Conservation (phyloP, 2,797 vertebrate species). For the Peromyscus nudipes region DNA sequence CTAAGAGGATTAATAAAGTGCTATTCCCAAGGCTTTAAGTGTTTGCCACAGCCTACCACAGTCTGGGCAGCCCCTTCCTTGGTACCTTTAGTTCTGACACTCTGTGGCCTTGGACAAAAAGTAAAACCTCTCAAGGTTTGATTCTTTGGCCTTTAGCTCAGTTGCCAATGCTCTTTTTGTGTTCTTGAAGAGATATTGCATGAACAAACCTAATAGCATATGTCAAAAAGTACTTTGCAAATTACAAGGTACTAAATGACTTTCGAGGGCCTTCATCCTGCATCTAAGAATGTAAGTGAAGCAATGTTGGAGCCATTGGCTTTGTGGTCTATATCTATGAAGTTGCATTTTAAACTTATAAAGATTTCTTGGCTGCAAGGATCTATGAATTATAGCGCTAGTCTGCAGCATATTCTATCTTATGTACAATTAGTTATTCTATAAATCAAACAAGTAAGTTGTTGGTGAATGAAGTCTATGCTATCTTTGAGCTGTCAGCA, state of each 20-base stretch:
- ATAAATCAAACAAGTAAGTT: constrained; percentile 78
- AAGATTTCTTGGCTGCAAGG: constrained; percentile 49
- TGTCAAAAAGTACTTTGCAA: not conserved
- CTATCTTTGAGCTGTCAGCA: constrained; percentile 71
- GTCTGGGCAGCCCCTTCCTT: not conserved
- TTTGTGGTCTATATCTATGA: constrained; percentile 7
- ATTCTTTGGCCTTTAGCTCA: not conserved
- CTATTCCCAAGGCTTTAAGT: not conserved
- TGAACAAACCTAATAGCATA: not conserved
- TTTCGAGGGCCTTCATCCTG: not conserved
- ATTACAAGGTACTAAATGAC: constrained; percentile 8
- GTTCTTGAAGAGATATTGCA: not conserved
- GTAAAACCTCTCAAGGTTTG: not conserved
- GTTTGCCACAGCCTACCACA: not conserved
- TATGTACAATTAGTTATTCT: constrained; percentile 78
- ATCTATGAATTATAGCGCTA: constrained; percentile 71
- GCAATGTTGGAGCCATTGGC: not conserved
- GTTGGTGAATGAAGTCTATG: constrained; percentile 75
- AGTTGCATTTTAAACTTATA: constrained; percentile 23
- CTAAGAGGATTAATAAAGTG: not conserved
- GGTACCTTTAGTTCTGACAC: not conserved
- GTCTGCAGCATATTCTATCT: constrained; percentile 57
- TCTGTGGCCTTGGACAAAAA: not conserved
- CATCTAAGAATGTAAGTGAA: not conserved
- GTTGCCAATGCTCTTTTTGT: not conserved